Base-by-base conservation (phyloP, 2,113 vertebrate species). In the Pipra filicauda region DNA sequence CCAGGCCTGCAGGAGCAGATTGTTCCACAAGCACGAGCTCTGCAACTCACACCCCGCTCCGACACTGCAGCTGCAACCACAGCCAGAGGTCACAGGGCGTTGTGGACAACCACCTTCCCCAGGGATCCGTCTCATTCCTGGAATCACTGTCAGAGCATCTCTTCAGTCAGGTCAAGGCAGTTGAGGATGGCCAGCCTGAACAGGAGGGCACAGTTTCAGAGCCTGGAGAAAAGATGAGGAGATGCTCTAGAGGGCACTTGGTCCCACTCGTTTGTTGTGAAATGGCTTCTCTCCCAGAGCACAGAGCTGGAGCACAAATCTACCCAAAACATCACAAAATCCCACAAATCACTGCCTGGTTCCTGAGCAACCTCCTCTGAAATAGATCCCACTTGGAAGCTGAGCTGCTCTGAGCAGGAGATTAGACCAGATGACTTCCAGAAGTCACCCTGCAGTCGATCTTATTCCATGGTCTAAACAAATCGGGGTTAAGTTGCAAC, bases 101-200 rank as follows among this genome's bases (percentile, higher is more conserved):
- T 83, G 37, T 58, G 88, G 41, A 73, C 75, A 93, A 92, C 85
- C 79, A 80, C 64, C 72, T 92, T 94, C 91, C 95, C 82, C 58
- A 55, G 95, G 88, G 91, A 95, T 51, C 46, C 8, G 11, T 49
- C 64, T 83, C 43, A 46, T 95, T 96, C 96, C 94, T 90, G 95
- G 95, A 96, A 97, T 91, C 75, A 65, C 6, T 76, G 90, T 85
- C 94, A 92, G 62, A 93, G 41, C 62, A 88, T 37, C 76, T 66
- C 67, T 39, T 80, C 0, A 19, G 59, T 83, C 80, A 94, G 94
- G 92, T 88, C 86, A 95, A 10, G 5, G 39, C 76, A 51, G 65
- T 84, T 93, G 92, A 77, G n/a, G 5, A 94, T 4, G 59, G 46
- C 55, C 91, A 92, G 67, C 14, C 55, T 43, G 46, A 80, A 80